Evolutionary conservation across 2,888 invertebrate genomes (phyloP), one percentile per base, ranked within the genome.

Genomic region (Gymnosoma rotundatum): DNA sequence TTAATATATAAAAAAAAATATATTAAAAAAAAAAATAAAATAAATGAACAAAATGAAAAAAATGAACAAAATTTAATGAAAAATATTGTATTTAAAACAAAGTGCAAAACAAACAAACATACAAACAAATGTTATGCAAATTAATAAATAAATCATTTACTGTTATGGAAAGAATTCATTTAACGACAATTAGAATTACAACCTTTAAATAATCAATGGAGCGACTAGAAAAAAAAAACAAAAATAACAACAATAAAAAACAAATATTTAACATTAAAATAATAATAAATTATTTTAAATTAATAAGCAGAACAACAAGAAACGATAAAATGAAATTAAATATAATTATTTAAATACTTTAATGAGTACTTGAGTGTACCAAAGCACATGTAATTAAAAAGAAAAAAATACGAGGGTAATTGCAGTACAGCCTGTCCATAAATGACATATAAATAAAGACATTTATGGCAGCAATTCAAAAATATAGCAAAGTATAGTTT

Each of bases 131-230:
- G 76, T 83, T 87, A 79, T 32, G 32, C 32, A 32, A 32, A 32
- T 32, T 32, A 32, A 32, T 32, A 32, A 32, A 80, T 85, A 86
- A 86, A 83, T 79, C 67, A 85, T 83, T 85, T 79, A 83, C 78
- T 80, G 32, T 32, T 32, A 32, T 32, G 32, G 32, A 32, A 5
- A 32, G 32, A 32, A 32, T 32, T 79, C 63, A 85, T 83, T 85
- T 79, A 83, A 80, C 75, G 82, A 82, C 70, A 80, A 72, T 86
- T 85, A 78, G 78, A 81, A 80, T 87, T 83, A 78, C 63, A 74
- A 79, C 48, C 60, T 66, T 61, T 60, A 70, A 81, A 69, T 60
- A 63, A 25, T 79, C 36, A 79, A 60, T 58, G 48, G 45, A 66
- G 32, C 50, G 25, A 42, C 42, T 42, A 52, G 54, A 64, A 20